A percentile compares a stretch with the other conserved stretches of the same genome.
These are phyloP conservation scores for Meghimatium bilineatum DNA, from an alignment of 2,888 invertebrate species.

Conservation along the genomic window DNA sequence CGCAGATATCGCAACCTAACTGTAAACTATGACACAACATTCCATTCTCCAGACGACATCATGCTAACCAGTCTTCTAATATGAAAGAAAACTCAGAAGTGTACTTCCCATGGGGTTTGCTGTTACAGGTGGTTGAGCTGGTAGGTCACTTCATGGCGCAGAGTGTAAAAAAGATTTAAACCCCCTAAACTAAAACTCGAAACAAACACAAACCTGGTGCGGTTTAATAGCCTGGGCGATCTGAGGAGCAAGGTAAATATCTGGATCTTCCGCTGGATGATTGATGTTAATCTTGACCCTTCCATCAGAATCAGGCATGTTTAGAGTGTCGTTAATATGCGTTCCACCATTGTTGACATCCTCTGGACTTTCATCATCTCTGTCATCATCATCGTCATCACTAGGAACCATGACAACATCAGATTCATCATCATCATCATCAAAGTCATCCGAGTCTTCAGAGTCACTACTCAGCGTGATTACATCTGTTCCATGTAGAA, in stretches of 20 bases:
- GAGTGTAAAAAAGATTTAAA: no score
- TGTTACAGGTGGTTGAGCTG: no score
- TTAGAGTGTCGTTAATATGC: slow-evolving; percentile 94
- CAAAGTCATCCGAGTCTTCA: slow-evolving; percentile 50
- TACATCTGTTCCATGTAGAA: slow-evolving; percentile 41
- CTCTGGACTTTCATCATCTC: slow-evolving; percentile 85
- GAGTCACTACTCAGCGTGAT: slow-evolving; percentile 53
- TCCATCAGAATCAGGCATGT: slow-evolving; percentile 92
- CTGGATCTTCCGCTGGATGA: slow-evolving; percentile 92
- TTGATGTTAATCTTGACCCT: slow-evolving; percentile 94
- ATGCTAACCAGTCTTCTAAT: no score
- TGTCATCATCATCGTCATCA: slow-evolving; percentile 50
- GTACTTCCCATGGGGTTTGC: no score
- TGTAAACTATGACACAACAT: no score
- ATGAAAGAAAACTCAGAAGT: no score
- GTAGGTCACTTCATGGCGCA: no score
- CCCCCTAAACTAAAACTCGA: not conserved
- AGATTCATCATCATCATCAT: slow-evolving; percentile 34
- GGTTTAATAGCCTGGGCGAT: slow-evolving; percentile 94
- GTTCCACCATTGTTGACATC: slow-evolving; percentile 92
- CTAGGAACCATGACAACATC: slow-evolving; percentile 87
- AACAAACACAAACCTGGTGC: slow-evolving; percentile 85
- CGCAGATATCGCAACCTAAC: no score
- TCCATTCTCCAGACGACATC: no score
- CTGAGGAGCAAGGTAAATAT: slow-evolving; percentile 92